A percentile compares a stretch with the other conserved stretches of the same genome.
These are phyloP conservation scores for Malurus cyaneus DNA, from an alignment of 2,113 vertebrate species.

Conservation along the genomic window DNA sequence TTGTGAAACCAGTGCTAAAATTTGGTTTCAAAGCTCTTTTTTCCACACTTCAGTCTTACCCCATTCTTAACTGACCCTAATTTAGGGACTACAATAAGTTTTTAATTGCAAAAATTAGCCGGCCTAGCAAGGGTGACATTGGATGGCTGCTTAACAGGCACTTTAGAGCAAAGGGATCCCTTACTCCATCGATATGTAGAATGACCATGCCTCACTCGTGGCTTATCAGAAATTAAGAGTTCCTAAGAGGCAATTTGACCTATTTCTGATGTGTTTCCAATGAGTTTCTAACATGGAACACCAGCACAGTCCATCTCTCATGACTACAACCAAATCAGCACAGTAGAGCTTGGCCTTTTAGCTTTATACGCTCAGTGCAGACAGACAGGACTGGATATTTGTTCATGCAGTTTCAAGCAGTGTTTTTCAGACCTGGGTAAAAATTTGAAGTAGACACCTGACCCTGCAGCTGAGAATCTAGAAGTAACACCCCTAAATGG, in stretches of 20 bases:
- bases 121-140: not conserved
- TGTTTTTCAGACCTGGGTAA: not conserved
- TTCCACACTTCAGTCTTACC: not conserved
- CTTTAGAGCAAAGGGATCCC: not conserved
- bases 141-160: not conserved
- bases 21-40: not conserved
- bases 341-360: not conserved
- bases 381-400: not conserved
- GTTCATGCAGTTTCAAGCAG: not conserved
- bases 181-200: not conserved
- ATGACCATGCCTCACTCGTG: not conserved
- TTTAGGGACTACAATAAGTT: not conserved
- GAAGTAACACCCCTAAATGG: not conserved
- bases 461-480: not conserved
- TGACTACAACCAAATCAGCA: not conserved
- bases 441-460: not conserved
- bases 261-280: too few species aligned
- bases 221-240: not conserved
- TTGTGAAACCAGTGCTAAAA: not conserved
- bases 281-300: not conserved
- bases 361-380: not conserved
- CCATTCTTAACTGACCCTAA: not conserved
- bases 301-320: not conserved
- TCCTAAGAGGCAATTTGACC: not conserved
- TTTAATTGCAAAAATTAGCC: not conserved